phyloP scores from a whole-genome alignment of 2,888 invertebrate genomes.

The Chirona hameri region DNA sequence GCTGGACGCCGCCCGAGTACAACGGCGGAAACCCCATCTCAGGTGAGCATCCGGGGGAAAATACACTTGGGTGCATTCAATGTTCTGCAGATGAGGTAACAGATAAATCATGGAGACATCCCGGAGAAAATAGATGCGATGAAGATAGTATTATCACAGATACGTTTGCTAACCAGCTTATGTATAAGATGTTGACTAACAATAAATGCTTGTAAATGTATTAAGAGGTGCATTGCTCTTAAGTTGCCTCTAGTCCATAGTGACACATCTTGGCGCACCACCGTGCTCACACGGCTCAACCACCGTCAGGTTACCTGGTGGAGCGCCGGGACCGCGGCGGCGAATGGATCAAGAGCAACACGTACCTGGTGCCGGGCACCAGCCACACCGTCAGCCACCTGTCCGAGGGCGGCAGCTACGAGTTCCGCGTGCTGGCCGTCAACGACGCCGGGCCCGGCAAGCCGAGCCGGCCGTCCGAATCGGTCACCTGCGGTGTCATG shows the following conservation, averaged over 20 bases:
- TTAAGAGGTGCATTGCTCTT: too few relatives aligned
- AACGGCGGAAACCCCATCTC: slow-evolving; percentile 92
- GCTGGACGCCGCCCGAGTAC: slow-evolving; percentile 85
- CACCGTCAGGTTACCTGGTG: slow-evolving; percentile 71
- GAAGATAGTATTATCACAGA: too few relatives aligned
- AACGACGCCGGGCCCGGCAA: slow-evolving; percentile 97
- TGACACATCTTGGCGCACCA: too few relatives aligned
- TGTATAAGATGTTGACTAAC: too few relatives aligned
- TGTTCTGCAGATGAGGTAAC: too few relatives aligned
- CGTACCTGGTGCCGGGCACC: slow-evolving; percentile 84
- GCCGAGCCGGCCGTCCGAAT: slow-evolving; percentile 92
- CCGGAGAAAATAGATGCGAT: too few relatives aligned
- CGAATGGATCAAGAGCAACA: slow-evolving; percentile 83
- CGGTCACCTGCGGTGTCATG: slow-evolving; percentile 53
- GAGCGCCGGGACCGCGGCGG: slow-evolving; percentile 92
- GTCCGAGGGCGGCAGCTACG: slow-evolving; percentile 86
- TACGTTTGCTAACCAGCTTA: too few relatives aligned
- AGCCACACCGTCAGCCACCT: slow-evolving; percentile 86
- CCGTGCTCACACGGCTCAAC: slow-evolving; percentile 35
- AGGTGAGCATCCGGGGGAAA: slow-evolving; percentile 41
- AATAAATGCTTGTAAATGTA: too few relatives aligned
- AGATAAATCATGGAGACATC: too few relatives aligned
- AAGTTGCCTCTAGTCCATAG: too few relatives aligned
- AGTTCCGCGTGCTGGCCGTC: slow-evolving; percentile 91
- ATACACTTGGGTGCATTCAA: too few relatives aligned